Evolutionary conservation across 2,888 invertebrate species (phyloP), one percentile per base, ranked within the genome.

Genomic region (Drosophila hawaiiensis): DNA sequence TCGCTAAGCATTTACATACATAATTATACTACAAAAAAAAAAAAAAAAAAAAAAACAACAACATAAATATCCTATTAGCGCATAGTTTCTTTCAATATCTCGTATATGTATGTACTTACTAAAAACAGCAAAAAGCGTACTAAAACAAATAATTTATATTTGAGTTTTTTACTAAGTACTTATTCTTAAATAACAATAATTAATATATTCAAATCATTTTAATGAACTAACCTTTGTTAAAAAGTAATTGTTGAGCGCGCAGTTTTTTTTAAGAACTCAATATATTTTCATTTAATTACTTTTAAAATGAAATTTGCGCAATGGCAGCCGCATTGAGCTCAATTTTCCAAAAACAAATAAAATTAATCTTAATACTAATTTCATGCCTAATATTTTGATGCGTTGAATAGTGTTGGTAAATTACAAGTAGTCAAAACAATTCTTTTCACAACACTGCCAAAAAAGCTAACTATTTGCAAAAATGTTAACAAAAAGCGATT

Each of bases 1-100:
- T 93, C 93, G 93, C 93, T 92, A 85, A 89, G 82, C 81, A 87
- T 84, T 83, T 65, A 59, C 55, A 68, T 71, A 39, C 53, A 71
- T 76, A 68, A 54, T 65, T 76, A 73, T 77, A 80, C 49, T 61
- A 69, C 64, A 58, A 53, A 14, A 28, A 68, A 66, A 53, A 76
- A 61, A 65, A 65, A 37, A 50, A 43, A 78, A 65, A 65, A 33
- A 56, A 43, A 33, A 67, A 41, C 5, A 74, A 52, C 19, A 55
- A 80, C 70, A 78, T 78, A 80, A 85, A 80, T 87, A 82, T 82
- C 83, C 78, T 81, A 72, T 78, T 86, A 91, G 84, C 70, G 83
- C 78, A 86, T 90, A 90, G 90, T 89, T 89, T 89, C 80, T 88
- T 83, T 90, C 72, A 77, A 87, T 83, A 80, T 66, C 73, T 83